phyloP scores from a whole-genome alignment of 1,140 invertebrate species.

The Caenorhabditis briggsae region DNA sequence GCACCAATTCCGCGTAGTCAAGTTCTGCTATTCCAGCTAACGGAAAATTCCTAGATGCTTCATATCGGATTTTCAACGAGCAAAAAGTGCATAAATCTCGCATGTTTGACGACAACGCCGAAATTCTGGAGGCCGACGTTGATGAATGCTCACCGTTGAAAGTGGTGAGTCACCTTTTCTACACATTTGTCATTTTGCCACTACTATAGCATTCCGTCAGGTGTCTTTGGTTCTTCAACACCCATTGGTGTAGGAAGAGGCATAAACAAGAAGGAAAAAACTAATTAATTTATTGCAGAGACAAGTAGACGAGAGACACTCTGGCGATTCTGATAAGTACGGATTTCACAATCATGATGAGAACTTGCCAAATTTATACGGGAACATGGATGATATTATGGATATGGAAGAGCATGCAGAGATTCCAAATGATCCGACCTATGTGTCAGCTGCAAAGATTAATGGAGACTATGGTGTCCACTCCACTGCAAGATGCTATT shows the following conservation, averaged over 20 bases:
- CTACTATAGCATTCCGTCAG: conserved; percentile 24
- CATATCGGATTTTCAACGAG: conserved; percentile 69
- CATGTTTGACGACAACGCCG: conserved; percentile 51
- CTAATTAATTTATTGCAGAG: conserved; percentile 50
- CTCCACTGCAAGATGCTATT: conserved; percentile 57
- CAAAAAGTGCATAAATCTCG: conserved; percentile 67
- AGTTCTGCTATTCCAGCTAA: conserved; percentile 56
- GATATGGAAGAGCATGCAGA: conserved; percentile 10
- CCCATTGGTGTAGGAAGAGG: neutral
- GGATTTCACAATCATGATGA: conserved; percentile 48
- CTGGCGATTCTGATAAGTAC: conserved; percentile 53
- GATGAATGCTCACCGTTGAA: conserved; percentile 62
- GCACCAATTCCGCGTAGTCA: neutral
- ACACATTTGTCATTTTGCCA: conserved; percentile 35
- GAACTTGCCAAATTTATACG: conserved; percentile 57
- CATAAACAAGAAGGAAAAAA: conserved; percentile 33
- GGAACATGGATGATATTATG: conserved; percentile 58
- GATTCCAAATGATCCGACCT: conserved; percentile 53
- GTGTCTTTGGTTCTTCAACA: neutral
- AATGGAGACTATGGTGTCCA: conserved; percentile 31
- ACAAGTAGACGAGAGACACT: conserved; percentile 51
- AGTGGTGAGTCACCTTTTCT: conserved; percentile 30
- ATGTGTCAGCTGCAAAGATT: conserved; percentile 36
- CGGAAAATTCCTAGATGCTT: conserved; percentile 68
- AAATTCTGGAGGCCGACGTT: conserved; percentile 53